Percentiles rank a stretch among this genome's conserved stretches.
phyloP scores from a whole-genome alignment of 2,888 invertebrate species.

The Andrena camellia region DNA sequence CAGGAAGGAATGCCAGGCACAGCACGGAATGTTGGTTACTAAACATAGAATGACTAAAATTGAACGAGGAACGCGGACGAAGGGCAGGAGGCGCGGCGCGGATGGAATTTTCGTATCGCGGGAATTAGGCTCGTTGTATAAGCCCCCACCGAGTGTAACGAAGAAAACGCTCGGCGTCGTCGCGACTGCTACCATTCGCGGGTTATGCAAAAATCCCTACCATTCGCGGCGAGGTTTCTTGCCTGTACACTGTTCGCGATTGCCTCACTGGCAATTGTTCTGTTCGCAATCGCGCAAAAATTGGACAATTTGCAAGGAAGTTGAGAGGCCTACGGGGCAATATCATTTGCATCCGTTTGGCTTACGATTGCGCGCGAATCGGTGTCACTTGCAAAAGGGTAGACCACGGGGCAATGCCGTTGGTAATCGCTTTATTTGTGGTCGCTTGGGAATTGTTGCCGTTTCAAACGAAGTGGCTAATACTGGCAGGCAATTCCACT shows the following conservation, averaged over 20 bases:
- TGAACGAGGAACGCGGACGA: conserved; percentile 31
- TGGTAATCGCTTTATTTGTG: conserved; percentile 17
- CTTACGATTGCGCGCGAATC: not conserved
- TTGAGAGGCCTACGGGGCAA: not conserved
- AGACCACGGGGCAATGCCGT: conserved; percentile 11
- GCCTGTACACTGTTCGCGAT: not conserved
- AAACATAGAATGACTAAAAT: conserved; percentile 26
- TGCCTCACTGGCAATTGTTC: conserved; percentile 15
- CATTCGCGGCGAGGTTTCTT: not conserved
- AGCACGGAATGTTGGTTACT: not conserved
- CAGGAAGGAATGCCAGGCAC: not conserved
- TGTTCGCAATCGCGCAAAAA: conserved; percentile 30
- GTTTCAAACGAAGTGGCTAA: not conserved
- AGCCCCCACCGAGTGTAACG: not conserved
- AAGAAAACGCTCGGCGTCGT: not conserved
- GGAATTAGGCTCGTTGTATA: not conserved
- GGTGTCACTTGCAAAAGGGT: conserved; percentile 16
- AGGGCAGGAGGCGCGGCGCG: not conserved
- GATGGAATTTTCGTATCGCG: conserved; percentile 16
- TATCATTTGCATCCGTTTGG: conserved; percentile 34
- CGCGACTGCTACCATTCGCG: not conserved
- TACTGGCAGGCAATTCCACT: not conserved
- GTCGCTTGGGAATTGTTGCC: not conserved
- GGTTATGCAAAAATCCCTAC: not conserved
- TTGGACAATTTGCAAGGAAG: conserved; percentile 30